phyloP scores from a whole-genome alignment of 2,113 vertebrate genomes.

The Scartelaos histophorus region DNA sequence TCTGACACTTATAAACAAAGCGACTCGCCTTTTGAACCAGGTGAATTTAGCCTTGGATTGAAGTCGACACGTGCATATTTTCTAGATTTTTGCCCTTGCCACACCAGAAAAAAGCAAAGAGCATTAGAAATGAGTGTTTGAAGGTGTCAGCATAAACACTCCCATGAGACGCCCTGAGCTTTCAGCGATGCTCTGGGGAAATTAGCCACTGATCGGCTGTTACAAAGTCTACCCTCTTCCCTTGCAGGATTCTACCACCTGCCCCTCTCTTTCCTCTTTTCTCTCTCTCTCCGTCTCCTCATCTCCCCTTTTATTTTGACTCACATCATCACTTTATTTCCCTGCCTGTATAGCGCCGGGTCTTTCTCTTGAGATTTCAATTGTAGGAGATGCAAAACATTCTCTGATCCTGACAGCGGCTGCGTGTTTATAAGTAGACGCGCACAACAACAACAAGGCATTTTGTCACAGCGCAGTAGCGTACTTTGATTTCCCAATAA shows the following conservation, averaged over 20 bases:
- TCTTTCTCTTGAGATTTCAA: constrained; percentile 43
- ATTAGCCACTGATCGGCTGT: constrained; percentile 59
- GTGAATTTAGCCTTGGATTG: constrained; percentile 5
- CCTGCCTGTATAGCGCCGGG: constrained; percentile 31
- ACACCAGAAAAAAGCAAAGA: constrained; percentile 17
- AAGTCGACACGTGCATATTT: constrained; percentile 32
- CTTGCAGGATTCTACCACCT: constrained; percentile 19
- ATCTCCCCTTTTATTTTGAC: constrained; percentile 18
- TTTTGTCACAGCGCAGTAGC: constrained; percentile 23
- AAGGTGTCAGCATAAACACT: constrained; percentile 56
- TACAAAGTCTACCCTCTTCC: constrained; percentile 36
- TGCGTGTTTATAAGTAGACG: not conserved
- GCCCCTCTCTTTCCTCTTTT: constrained; percentile 20
- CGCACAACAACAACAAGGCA: constrained; percentile 20
- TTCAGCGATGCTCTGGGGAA: constrained; percentile 60
- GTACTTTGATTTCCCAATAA: constrained; percentile 35
- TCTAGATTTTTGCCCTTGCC: constrained; percentile 39
- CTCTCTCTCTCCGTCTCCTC: not conserved
- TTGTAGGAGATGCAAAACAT: constrained; percentile 20
- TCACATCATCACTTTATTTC: constrained; percentile 48
- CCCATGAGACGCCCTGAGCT: constrained; percentile 58
- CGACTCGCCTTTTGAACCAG: not conserved
- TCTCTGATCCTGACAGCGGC: constrained; percentile 5
- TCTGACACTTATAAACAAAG: not conserved
- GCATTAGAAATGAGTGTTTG: constrained; percentile 17